These are phyloP conservation scores for Rhyacichthys aspro DNA, from an alignment of 2,797 vertebrate genomes.

Conservation along the genomic window DNA sequence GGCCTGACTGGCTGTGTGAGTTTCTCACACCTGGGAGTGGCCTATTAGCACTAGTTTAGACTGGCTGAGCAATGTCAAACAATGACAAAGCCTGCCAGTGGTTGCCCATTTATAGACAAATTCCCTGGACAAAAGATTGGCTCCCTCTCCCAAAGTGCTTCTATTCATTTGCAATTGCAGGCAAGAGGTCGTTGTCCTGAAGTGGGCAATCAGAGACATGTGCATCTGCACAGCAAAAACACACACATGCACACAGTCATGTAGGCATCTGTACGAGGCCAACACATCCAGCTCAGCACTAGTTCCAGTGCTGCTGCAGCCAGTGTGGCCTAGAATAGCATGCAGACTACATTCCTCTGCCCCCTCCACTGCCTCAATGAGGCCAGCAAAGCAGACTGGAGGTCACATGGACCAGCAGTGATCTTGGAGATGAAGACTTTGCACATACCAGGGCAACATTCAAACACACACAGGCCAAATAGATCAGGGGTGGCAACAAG, in stretches of 20 bases:
- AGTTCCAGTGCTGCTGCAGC: constrained; percentile 54
- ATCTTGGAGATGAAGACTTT: constrained; percentile 62
- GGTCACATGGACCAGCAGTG: constrained; percentile 74
- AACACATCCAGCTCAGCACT: constrained; percentile 39
- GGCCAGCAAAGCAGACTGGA: constrained; percentile 59
- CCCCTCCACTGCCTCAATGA: constrained; percentile 59
- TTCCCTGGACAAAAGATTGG: constrained; percentile 61
- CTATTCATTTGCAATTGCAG: constrained; percentile 67
- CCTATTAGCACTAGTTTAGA: constrained; percentile 64
- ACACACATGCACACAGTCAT: constrained; percentile 26
- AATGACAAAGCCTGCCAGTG: constrained; percentile 60
- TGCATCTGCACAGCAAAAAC: constrained; percentile 44
- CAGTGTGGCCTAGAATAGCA: constrained; percentile 77
- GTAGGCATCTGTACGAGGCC: constrained; percentile 26
- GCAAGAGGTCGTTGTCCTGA: constrained; percentile 60
- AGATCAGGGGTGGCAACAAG: constrained; percentile 18
- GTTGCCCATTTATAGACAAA: constrained; percentile 61
- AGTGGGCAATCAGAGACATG: constrained; percentile 65
- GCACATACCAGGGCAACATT: constrained; percentile 36
- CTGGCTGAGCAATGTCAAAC: constrained; percentile 69
- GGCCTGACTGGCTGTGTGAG: constrained; percentile 56
- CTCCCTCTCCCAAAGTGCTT: constrained; percentile 46
- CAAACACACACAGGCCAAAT: not conserved
- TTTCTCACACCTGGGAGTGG: constrained; percentile 69
- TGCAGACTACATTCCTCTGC: constrained; percentile 73